Base-by-base conservation (phyloP, 2,888 invertebrate genomes). In the Apotomis capreana region DNA sequence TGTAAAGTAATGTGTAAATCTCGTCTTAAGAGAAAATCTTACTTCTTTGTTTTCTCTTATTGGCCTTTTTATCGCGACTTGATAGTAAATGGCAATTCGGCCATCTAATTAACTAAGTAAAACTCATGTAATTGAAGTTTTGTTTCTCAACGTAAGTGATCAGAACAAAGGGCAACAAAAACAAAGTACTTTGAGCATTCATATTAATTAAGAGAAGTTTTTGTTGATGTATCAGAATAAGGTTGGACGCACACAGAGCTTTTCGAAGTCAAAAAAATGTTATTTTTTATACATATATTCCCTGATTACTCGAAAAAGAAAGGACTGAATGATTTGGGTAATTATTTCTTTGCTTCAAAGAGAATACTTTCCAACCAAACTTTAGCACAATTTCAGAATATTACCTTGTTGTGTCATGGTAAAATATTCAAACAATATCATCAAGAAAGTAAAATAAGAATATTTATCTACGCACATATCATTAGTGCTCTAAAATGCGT, bases 111-210 rank as follows among this genome's bases (percentile, higher is more conserved):
- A 59, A 54, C 51, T 69, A 40, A 40, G 10, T n/a, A 59, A 59
- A 44, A 46, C 60, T 60, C 44, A 6, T 44, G 40, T 52, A n/a
- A 64, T 51, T 70, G 44, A 63, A 63, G 40, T 63, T 69, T 63
- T 64, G 52, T 70, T 69, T 64, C 52, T n/a, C 61, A 46, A 69
- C 62, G 59, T 49, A 13, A 68, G 57, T 58, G 26, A 59, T 55
- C 8, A 3, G 54, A 69, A 46, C 54, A 57, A 51, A 55, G 54
- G n/a, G 52, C n/a, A 69, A 55, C 26, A 49, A 40, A 69, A 62
- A 69, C 69, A 62, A 69, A 62, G 62, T 51, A 69, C 57, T 69
- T 63, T 57, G 49, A 57, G 57, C 62, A 62, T 69, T 69, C 61
- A 51, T 69, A 62, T 69, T 69, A 62, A 62, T 69, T 62, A 69